phyloP scores from a whole-genome alignment of 2,888 invertebrate genomes.

The Tolmerus cingulatus region DNA sequence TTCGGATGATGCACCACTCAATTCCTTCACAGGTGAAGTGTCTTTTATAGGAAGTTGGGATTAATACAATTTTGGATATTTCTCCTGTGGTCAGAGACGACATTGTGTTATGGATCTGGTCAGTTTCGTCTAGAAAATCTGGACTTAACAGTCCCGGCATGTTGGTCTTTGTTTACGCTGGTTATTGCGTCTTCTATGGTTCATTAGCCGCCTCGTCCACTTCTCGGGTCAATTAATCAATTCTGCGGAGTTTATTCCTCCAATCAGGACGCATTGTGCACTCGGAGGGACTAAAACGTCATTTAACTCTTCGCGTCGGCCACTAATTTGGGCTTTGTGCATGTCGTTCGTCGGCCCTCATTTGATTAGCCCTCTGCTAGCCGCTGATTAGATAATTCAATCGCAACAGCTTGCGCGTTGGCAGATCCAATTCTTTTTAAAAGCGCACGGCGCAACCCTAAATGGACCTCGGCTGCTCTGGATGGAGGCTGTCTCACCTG shows the following conservation, averaged over 20 bases:
- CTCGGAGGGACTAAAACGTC: background rate
- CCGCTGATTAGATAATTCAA: constrained; percentile 14
- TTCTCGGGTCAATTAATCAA: constrained; percentile 24
- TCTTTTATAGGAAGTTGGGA: background rate
- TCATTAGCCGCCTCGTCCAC: constrained; percentile 6
- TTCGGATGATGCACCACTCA: background rate
- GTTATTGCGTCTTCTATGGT: background rate
- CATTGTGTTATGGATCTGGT: background rate
- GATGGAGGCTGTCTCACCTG: background rate
- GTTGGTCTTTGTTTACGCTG: background rate
- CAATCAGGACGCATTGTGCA: constrained; percentile 13
- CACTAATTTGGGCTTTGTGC: constrained; percentile 12
- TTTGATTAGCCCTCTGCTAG: constrained; percentile 1
- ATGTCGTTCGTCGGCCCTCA: background rate
- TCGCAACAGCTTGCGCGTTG: background rate
- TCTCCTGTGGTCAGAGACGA: background rate
- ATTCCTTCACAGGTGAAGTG: background rate
- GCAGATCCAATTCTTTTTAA: background rate
- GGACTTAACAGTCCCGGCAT: background rate
- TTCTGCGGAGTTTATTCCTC: constrained; percentile 17
- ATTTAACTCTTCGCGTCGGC: background rate
- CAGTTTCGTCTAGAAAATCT: background rate
- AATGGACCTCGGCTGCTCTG: background rate
- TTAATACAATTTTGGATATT: background rate
- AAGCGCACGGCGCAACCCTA: background rate